A percentile compares a stretch with the other conserved stretches of the same genome.
These are phyloP conservation scores for Coccyzus lansbergi DNA, from an alignment of 2,797 vertebrate genomes.

Conservation along the genomic window DNA sequence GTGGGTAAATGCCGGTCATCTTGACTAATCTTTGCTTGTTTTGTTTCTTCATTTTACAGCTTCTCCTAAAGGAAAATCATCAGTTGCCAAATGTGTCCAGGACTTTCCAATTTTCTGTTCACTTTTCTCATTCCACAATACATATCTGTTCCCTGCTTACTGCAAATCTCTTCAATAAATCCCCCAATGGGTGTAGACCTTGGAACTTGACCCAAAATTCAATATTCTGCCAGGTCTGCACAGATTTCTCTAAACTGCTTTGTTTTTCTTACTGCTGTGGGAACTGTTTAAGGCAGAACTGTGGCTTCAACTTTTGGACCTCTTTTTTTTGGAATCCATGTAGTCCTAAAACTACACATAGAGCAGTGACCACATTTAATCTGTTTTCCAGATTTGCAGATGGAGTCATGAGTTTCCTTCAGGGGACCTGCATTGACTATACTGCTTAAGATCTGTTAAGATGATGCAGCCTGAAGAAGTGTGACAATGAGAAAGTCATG, in stretches of 20 bases:
- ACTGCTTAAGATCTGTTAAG: background rate
- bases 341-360: background rate
- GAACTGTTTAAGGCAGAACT: background rate
- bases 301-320: background rate
- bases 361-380: background rate
- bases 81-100: background rate
- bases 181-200: background rate
- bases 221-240: background rate
- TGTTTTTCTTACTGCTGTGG: background rate
- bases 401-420: background rate
- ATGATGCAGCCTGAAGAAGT: background rate
- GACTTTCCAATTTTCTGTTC: background rate
- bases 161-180: background rate
- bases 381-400: accelerated
- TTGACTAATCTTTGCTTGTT: background rate
- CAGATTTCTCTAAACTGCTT: background rate
- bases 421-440: background rate
- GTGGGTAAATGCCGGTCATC: background rate
- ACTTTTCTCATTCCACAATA: background rate
- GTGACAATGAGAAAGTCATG: background rate
- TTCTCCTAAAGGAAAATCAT: background rate
- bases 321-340: background rate
- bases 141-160: background rate
- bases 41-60: background rate
- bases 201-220: background rate